Conservation (phyloP, 2,888 invertebrate species). For the Tanypteryx hageni region DNA sequence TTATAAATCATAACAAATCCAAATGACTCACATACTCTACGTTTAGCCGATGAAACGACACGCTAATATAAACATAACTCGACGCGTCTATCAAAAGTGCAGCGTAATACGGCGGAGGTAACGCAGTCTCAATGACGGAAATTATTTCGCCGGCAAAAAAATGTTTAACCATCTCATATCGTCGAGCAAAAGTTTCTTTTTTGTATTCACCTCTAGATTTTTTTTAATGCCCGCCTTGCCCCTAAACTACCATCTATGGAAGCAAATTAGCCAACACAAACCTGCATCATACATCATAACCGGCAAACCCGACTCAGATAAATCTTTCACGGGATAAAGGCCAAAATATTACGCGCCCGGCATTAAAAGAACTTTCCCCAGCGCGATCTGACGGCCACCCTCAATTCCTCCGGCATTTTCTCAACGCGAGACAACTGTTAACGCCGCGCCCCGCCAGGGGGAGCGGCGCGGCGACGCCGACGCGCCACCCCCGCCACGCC, state of each 20-base stretch:
- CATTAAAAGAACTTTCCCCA: slow-evolving; percentile 48
- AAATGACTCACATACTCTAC: too few relatives aligned
- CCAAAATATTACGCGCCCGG: slow-evolving; percentile 39
- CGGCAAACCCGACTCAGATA: neutral
- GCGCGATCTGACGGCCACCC: slow-evolving; percentile 23
- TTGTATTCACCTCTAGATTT: too few relatives aligned
- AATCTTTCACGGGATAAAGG: slow-evolving; percentile 55
- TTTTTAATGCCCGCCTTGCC: neutral
- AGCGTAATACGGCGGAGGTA: too few relatives aligned
- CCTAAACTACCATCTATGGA: neutral
- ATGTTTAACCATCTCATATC: too few relatives aligned
- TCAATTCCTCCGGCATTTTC: neutral
- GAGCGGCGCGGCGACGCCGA: neutral
- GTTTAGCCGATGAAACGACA: too few relatives aligned
- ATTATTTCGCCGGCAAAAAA: too few relatives aligned
- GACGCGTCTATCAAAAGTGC: too few relatives aligned
- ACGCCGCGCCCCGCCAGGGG: neutral
- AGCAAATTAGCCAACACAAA: slow-evolving; percentile 10
- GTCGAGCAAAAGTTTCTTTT: too few relatives aligned
- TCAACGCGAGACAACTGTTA: slow-evolving; percentile 44
- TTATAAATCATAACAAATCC: too few relatives aligned
- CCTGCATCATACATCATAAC: neutral
- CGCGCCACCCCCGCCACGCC: neutral
- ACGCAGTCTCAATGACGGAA: too few relatives aligned
- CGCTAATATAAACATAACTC: too few relatives aligned